phyloP scores from a whole-genome alignment of 2,797 vertebrate genomes.

The Columba guinea region DNA sequence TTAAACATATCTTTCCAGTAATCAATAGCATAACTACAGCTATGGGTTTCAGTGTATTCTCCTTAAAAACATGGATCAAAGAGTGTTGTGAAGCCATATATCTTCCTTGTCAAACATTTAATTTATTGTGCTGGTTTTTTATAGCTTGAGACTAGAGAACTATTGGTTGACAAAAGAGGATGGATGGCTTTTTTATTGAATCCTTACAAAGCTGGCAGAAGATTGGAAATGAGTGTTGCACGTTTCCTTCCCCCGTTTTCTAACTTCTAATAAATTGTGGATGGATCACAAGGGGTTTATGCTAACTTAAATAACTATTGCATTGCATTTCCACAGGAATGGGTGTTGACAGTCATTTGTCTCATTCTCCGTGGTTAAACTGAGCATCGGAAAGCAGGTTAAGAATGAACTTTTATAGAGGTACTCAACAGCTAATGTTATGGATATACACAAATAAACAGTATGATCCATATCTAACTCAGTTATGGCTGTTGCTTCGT shows the following conservation, averaged over 20 bases:
- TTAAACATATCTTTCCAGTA: constrained; percentile 33
- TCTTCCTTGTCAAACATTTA: constrained; percentile 68
- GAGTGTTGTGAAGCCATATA: constrained; percentile 32
- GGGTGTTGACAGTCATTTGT: neutral
- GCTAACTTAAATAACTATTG: constrained; percentile 35
- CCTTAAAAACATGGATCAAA: constrained; percentile 63
- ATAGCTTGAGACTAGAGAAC: constrained; percentile 52
- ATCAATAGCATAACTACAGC: constrained; percentile 46
- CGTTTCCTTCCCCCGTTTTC: constrained; percentile 20
- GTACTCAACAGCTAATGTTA: neutral
- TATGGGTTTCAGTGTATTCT: constrained; percentile 58
- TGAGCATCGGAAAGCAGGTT: neutral
- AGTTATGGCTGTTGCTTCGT: neutral
- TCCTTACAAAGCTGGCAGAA: constrained; percentile 56
- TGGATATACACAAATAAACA: neutral
- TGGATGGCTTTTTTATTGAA: constrained; percentile 49
- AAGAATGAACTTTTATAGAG: neutral
- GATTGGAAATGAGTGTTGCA: constrained; percentile 28
- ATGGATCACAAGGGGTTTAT: neutral
- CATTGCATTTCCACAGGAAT: constrained; percentile 4
- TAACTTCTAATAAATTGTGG: constrained; percentile 27
- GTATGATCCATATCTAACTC: neutral
- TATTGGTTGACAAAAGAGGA: constrained; percentile 68
- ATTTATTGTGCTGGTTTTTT: constrained; percentile 71
- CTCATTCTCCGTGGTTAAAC: constrained; percentile 3